Evolutionary conservation across 2,888 invertebrate genomes (phyloP), one percentile per base, ranked within the genome.

Genomic region (Sinotaia quadrata): DNA sequence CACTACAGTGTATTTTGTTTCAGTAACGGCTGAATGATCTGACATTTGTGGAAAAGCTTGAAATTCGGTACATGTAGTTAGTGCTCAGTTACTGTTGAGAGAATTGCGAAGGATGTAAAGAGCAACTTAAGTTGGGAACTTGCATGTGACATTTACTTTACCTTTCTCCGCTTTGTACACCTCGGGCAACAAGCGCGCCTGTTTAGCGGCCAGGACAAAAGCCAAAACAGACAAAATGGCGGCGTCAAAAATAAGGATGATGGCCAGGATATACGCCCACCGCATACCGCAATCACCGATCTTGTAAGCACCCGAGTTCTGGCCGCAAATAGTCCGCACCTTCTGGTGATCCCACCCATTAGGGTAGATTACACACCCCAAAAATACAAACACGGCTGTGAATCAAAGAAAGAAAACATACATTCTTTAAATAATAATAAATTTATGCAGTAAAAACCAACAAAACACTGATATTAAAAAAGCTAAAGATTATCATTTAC

Each of bases 121-220:
- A n/a, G n/a, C n/a, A n/a, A n/a, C n/a, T n/a, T n/a, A n/a, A n/a
- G n/a, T n/a, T n/a, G n/a, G n/a, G n/a, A n/a, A n/a, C n/a, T n/a
- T n/a, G n/a, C n/a, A n/a, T n/a, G n/a, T n/a, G n/a, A n/a, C n/a
- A n/a, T n/a, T n/a, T n/a, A 59, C 77, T 79, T 77, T 77, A 84
- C 83, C 79, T 76, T 81, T 83, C 66, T 76, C 74, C 31, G 78
- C 76, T 31, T 78, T 76, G 72, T 81, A 76, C 10, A 78, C 72
- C 51, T 81, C 81, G 15, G 84, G 82, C 47, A 84, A 71, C 27
- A 80, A 74, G 49, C 83, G 84, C 29, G 86, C 86, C 88, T 97
- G 96, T 68, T 96, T 90, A 7, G 95, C 94, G 37, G 96, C 97
- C 78, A 98, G 91, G 81, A 97, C 95, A 89, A 98, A 97, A 18